Evolutionary conservation across 2,888 invertebrate species (phyloP).

Genomic region (Idaea straminata): DNA sequence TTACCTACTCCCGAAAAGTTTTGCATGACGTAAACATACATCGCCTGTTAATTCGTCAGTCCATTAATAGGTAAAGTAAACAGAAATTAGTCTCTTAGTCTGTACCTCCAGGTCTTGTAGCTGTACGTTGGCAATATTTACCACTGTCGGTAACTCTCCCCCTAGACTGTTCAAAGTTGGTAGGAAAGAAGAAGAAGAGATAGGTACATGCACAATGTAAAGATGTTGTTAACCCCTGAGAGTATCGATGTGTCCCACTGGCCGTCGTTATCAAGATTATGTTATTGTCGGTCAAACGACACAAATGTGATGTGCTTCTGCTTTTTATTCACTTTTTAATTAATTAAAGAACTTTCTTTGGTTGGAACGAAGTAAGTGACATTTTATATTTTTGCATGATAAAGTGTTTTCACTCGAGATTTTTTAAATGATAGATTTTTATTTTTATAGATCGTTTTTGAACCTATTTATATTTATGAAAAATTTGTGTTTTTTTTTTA

Average conservation of each 20-base stretch:
- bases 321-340: constrained; percentile 5
- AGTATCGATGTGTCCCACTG: constrained; percentile 22
- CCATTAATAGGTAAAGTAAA: no score
- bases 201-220: not conserved
- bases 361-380: not conserved
- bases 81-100: no score
- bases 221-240: constrained; percentile 27
- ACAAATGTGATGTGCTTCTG: constrained; percentile 11
- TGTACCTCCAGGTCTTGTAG: no score
- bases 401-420: not conserved
- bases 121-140: no score
- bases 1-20: no score
- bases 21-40: no score
- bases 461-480: no score
- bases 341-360: not conserved
- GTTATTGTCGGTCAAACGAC: constrained; percentile 27
- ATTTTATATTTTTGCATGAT: not conserved
- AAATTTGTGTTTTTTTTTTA: no score
- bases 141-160: no score
- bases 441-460: not conserved
- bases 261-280: constrained; percentile 40
- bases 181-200: no score
- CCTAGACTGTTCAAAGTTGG: no score
- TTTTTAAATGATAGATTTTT: not conserved
- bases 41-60: no score